Conservation (phyloP, 2,113 vertebrate genomes). For the Prunella fulvescens region DNA sequence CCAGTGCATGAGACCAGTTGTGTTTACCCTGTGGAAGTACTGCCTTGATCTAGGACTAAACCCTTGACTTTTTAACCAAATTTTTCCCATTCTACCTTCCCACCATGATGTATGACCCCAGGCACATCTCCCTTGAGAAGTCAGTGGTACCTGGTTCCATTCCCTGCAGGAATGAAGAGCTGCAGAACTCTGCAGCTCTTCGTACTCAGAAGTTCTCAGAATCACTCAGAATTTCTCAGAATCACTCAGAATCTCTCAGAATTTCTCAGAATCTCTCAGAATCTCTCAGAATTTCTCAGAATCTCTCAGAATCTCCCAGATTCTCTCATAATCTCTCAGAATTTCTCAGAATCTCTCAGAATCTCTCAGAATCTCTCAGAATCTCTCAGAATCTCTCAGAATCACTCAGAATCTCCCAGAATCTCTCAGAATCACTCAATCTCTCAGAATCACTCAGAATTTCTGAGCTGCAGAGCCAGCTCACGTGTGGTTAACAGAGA, state of each 20-base stretch:
- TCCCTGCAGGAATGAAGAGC: too few species aligned
- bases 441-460: too few species aligned
- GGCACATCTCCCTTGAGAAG: neutral
- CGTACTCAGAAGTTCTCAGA: too few species aligned
- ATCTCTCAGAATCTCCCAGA: neutral
- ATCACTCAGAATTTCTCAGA: neutral
- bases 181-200: too few species aligned
- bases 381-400: too few species aligned
- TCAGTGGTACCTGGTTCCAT: neutral
- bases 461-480: neutral
- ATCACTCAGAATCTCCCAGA: too few species aligned
- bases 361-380: neutral
- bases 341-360: neutral
- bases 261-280: too few species aligned
- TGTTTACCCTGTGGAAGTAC: neutral
- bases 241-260: neutral
- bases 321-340: neutral
- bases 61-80: neutral
- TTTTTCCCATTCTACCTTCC: neutral
- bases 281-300: too few species aligned
- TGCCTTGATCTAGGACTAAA: neutral
- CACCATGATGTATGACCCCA: accelerated
- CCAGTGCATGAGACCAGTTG: neutral
- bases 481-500: accelerated
- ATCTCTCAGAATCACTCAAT: neutral